Conservation (phyloP, 2,888 invertebrate species). For the Camptogramma bilineatum region DNA sequence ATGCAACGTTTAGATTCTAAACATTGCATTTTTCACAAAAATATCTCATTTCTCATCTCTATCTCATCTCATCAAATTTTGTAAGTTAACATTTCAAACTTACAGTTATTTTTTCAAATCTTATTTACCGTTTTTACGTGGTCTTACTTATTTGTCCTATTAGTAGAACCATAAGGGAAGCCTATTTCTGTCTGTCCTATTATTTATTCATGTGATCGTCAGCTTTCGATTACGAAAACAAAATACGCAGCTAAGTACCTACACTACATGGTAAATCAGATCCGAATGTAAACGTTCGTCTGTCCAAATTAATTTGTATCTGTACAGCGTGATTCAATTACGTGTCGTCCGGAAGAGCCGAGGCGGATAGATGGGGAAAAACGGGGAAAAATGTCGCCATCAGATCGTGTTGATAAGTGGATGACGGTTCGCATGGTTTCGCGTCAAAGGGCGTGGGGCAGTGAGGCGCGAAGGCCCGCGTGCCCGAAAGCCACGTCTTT, state of each 20-base stretch:
- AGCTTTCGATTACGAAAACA: conserved; percentile 1
- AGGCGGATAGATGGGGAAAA: conserved; percentile 80
- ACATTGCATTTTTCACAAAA: too few species aligned
- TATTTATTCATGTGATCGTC: too few species aligned
- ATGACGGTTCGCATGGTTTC: conserved; percentile 83
- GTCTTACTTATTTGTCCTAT: too few species aligned
- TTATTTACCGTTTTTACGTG: too few species aligned
- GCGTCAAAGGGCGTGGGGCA: conserved; percentile 76
- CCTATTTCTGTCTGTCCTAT: too few species aligned
- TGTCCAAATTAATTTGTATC: conserved; percentile 78
- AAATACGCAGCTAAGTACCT: not conserved
- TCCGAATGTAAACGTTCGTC: conserved; percentile 41
- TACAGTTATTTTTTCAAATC: too few species aligned
- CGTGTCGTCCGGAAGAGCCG: conserved; percentile 72
- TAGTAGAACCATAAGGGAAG: too few species aligned
- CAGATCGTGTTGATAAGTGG: conserved; percentile 82
- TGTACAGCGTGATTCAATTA: conserved; percentile 78
- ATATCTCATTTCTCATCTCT: too few species aligned
- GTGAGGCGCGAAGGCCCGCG: conserved; percentile 60
- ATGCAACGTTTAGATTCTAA: too few species aligned
- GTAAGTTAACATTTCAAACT: too few species aligned
- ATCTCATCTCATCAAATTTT: too few species aligned
- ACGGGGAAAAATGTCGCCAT: conserved; percentile 80
- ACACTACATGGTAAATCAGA: conserved; percentile 21
- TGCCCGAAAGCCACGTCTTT: conserved; percentile 42